Evolutionary conservation across 2,888 invertebrate species (phyloP).

Genomic region (Lysandra bellargus): DNA sequence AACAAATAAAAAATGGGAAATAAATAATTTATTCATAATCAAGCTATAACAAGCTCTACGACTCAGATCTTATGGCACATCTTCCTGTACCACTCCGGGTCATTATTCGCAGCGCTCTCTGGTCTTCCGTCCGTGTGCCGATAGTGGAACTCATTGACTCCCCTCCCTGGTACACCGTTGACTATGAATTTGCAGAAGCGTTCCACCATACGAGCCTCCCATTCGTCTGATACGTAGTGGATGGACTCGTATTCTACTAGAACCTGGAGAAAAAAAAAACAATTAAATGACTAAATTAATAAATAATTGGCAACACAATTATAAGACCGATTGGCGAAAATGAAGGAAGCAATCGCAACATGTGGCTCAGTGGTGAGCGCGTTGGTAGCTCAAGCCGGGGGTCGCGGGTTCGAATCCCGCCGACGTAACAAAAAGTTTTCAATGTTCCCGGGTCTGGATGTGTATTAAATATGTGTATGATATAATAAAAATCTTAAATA

Average conservation of each 20-base stretch:
- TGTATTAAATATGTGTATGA: no score
- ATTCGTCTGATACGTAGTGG: conserved; percentile 84
- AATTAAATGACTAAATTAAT: no score
- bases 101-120: conserved; percentile 58
- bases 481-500: no score
- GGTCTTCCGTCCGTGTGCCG: conserved; percentile 80
- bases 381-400: no score
- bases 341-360: no score
- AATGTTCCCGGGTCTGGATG: no score
- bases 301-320: no score
- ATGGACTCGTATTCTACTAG: conserved; percentile 79
- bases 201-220: conserved; percentile 85
- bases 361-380: no score
- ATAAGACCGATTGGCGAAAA: no score
- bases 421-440: no score
- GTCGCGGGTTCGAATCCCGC: no score
- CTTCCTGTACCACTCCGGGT: conserved; percentile 81
- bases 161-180: conserved; percentile 84
- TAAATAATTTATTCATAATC: not conserved
- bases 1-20: not conserved
- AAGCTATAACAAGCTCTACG: not conserved
- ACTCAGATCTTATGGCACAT: conserved; percentile 64
- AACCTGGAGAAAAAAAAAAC: conserved; percentile 56
- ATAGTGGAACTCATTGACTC: conserved; percentile 88
- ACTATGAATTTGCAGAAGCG: conserved; percentile 79